Evolutionary conservation across 1,140 invertebrate species (phyloP).

Genomic region (Drosophila orena): DNA sequence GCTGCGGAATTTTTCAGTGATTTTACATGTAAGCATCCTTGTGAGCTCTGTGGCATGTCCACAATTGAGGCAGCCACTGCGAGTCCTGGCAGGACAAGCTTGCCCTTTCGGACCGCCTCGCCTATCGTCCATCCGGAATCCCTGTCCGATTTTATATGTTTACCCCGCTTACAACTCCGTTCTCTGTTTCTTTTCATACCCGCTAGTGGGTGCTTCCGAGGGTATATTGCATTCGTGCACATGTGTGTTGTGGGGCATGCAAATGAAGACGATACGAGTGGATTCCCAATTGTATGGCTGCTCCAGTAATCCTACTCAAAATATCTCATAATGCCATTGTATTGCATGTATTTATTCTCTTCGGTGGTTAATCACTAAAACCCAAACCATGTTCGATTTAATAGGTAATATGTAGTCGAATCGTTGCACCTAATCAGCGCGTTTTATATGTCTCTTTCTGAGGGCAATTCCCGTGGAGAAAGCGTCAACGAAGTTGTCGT

Average conservation of each 20-base stretch:
- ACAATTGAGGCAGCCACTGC: slow-evolving; percentile 70
- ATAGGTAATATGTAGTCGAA: slow-evolving; percentile 3
- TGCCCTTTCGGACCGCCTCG: slow-evolving; percentile 10
- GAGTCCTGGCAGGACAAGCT: slow-evolving; percentile 30
- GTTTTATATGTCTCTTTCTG: slow-evolving; percentile 19
- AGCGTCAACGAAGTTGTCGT: slow-evolving; percentile 79
- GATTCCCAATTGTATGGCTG: too few relatives aligned
- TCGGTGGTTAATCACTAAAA: too few relatives aligned
- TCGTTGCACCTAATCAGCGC: neutral
- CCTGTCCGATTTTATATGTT: slow-evolving; percentile 62
- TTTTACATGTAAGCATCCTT: slow-evolving; percentile 82
- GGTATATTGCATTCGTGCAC: slow-evolving; percentile 4
- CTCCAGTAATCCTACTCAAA: neutral
- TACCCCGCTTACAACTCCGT: slow-evolving; percentile 46
- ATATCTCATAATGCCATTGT: neutral
- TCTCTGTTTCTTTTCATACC: slow-evolving; percentile 3
- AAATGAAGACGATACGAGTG: neutral
- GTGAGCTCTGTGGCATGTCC: slow-evolving; percentile 79
- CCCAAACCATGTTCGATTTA: neutral
- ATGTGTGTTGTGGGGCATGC: neutral
- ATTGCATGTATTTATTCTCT: neutral
- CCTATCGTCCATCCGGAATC: slow-evolving; percentile 42
- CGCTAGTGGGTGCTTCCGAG: neutral
- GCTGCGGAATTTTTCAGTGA: slow-evolving; percentile 74
- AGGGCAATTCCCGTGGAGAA: slow-evolving; percentile 64